Base-by-base conservation (phyloP, 1,140 invertebrate species). In the Formica exsecta region DNA sequence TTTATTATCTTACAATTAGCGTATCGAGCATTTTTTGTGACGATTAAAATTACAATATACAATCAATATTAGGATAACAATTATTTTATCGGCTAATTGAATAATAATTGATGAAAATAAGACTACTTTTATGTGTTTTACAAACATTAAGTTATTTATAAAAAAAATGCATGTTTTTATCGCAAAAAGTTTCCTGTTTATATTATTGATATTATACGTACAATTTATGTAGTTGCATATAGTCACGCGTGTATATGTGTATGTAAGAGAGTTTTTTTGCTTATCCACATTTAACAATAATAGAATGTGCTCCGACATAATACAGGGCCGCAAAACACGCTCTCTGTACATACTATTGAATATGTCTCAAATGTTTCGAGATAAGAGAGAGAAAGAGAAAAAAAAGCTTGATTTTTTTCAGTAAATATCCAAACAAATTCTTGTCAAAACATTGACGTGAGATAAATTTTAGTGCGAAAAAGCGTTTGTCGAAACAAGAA, bases 221-320 rank as follows among this genome's bases (percentile, higher is more conserved):
- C 48, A 19, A 51, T 19, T 19, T 48, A 48, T 48, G 48, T 51
- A 51, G 16, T 51, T 51, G 48, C 48, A 32, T 36, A 44, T 22
- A 65, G 19, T 29, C 48, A 22, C 41, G n/a, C n/a, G 19, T 36
- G 7, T 9, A 11, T 41, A 25, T 57, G 48, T 65, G 11, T 36
- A 16, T 29, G 16, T 6, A 57, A 16, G 19, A 22, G 16, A 32
- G 3, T 36, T 29, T 48, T 70, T 62, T 44, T 22, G 62, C 79
- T 44, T 74, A 81, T 75, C 70, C 48, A 36, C 48, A 66, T 68
- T 68, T 61, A 75, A 57, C 79, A 54, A 84, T 86, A 86, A 86
- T 86, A 66, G 85, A 81, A 86, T 71, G 32, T 66, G 61, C 32
- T 51, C n/a, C 68, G 25, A 64, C 41, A 54, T 71, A 81, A 81